Evolutionary conservation across 1,140 invertebrate species (phyloP).

Genomic region (Scylla paramamosain): DNA sequence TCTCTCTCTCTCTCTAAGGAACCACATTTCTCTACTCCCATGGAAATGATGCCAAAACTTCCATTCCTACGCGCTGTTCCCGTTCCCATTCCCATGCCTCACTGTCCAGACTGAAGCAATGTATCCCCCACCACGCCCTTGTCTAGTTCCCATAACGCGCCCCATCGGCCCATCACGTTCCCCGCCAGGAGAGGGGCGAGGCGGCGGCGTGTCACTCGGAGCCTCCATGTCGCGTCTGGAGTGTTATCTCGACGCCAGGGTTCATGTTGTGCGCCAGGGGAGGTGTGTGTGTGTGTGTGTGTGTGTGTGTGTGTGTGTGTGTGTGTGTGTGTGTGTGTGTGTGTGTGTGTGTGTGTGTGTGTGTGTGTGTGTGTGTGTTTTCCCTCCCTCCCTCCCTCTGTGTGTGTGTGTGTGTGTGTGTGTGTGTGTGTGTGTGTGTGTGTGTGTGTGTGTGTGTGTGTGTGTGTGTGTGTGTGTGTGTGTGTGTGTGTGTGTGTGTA

Average conservation of each 20-base stretch:
- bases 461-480: no score
- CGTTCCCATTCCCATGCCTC: not conserved
- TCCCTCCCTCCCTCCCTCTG: no score
- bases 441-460: no score
- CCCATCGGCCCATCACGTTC: not conserved
- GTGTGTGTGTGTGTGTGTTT: no score
- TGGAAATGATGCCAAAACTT: no score
- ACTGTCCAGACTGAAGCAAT: not conserved
- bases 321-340: not conserved
- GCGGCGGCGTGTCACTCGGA: not conserved
- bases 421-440: no score
- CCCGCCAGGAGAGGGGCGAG: not conserved
- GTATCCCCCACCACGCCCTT: not conserved
- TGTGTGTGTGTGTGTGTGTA: no score
- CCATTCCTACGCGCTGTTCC: no score
- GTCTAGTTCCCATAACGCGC: not conserved
- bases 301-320: conserved; percentile 40
- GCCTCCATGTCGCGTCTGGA: not conserved
- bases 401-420: no score
- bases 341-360: no score
- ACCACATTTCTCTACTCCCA: no score
- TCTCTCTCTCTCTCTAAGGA: no score
- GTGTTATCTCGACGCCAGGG: not conserved
- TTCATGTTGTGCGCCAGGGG: conserved; percentile 28
- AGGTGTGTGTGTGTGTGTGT: not conserved